Evolutionary conservation across 2,797 vertebrate genomes (phyloP).

Genomic region (Pristis pectinata): DNA sequence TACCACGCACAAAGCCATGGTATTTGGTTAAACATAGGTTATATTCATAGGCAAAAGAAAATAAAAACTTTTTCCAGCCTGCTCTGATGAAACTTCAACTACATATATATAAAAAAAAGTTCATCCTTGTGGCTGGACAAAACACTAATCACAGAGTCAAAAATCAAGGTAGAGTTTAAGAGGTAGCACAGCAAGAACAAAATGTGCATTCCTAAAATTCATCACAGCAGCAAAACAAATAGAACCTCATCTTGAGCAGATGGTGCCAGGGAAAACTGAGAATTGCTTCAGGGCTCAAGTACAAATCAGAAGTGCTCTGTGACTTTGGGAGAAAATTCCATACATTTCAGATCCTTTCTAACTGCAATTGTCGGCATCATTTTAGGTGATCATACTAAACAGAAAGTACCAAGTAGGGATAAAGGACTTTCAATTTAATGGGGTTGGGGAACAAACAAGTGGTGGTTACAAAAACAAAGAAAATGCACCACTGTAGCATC

Average conservation of each 20-base stretch:
- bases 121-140: not conserved
- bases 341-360: not conserved
- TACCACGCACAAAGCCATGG: no score
- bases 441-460: no score
- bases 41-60: not conserved
- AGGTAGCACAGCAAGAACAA: not conserved
- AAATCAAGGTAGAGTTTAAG: not conserved
- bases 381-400: no score
- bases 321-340: not conserved
- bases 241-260: not conserved
- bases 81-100: not conserved
- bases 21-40: no score
- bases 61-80: not conserved
- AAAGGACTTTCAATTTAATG: not conserved
- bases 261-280: not conserved
- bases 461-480: no score
- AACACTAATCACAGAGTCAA: not conserved
- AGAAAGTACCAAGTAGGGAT: not conserved
- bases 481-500: no score
- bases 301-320: not conserved
- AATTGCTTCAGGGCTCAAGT: not conserved
- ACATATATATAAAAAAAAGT: not conserved
- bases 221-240: not conserved
- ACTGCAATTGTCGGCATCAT: no score
- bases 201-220: not conserved